Evolutionary conservation across 2,888 invertebrate species (phyloP), one percentile per base, ranked within the genome.

Genomic region (Conchocele bisecta): DNA sequence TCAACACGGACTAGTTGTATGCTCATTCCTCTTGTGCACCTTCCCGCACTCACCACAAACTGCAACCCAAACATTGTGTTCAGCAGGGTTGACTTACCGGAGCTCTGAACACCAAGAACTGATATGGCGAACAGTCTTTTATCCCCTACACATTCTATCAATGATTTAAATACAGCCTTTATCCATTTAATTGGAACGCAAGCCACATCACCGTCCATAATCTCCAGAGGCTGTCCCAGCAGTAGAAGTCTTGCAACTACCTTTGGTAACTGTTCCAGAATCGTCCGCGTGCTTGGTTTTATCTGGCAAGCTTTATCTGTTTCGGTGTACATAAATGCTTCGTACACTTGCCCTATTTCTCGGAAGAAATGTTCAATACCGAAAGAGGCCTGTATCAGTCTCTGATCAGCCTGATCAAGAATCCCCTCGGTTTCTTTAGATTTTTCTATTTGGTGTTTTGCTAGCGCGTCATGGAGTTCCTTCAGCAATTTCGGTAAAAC

Each of bases 11-110:
- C 29, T 1, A 75, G n/a, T 33, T 74, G 75, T 26, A 56, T 42
- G 44, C 26, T 57, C n/a, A 70, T 51, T 3, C 75, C 75, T 24
- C 60, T 61, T n/a, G 75, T 75, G 41, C 75, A 75, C 15, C 75
- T 39, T n/a, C 75, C 75, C 13, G 63, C 44, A 26, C 70, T 63
- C 0, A 69, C 69, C n/a, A 66, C 35, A 58, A 61, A 66, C 41
- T 70, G 66, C 11, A 66, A 37, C 15, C 75, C 75, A 53, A 75
- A 75, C 63, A 75, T 66, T 26, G 75, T 51, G 28, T 75, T 75
- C 20, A 75, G 37, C 13, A 75, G 51, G 6, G 75, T 75, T 0
- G 75, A 75, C 41, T 75, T 75, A 6, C 75, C 75, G 17, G 75
- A 75, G 33, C 75, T 70, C 58, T 75, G 75, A 5, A 75, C 37